Conservation (phyloP, 2,113 vertebrate species). For the Actenoides lindsayi region DNA sequence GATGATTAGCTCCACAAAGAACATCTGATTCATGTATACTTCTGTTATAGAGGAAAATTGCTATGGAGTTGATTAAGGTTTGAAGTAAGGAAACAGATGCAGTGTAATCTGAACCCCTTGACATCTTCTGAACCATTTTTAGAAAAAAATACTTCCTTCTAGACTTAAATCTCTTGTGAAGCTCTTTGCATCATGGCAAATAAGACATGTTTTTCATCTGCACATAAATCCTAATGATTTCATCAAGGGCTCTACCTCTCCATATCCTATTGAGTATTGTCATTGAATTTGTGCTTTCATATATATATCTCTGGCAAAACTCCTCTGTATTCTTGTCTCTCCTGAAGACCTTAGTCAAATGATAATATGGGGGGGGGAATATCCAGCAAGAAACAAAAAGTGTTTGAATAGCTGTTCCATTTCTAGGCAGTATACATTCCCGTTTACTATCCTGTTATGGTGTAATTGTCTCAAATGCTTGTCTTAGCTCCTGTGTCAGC, state of each 20-base stretch:
- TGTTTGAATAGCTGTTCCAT: not conserved
- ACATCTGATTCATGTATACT: not conserved
- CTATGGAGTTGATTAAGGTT: not conserved
- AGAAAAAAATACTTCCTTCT: not conserved
- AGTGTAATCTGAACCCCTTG: not conserved
- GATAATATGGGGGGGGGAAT: not conserved
- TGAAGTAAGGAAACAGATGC: not conserved
- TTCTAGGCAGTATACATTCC: not conserved
- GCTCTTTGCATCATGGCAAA: not conserved
- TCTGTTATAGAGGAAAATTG: not conserved
- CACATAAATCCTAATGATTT: not conserved
- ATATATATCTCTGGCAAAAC: not conserved
- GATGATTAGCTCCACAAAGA: not conserved
- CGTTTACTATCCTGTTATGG: not conserved
- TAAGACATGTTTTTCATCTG: not conserved
- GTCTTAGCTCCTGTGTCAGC: not conserved
- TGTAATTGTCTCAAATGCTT: not conserved
- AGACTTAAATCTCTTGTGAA: not conserved
- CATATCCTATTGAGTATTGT: not conserved
- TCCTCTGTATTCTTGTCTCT: not conserved
- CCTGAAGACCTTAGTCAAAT: not conserved
- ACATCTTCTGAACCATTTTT: not conserved
- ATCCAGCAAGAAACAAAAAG: no score
- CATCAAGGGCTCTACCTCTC: not conserved
- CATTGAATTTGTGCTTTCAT: not conserved